These are phyloP conservation scores for Notolabrus celidotus DNA, from an alignment of 2,797 vertebrate genomes.

Conservation along the genomic window DNA sequence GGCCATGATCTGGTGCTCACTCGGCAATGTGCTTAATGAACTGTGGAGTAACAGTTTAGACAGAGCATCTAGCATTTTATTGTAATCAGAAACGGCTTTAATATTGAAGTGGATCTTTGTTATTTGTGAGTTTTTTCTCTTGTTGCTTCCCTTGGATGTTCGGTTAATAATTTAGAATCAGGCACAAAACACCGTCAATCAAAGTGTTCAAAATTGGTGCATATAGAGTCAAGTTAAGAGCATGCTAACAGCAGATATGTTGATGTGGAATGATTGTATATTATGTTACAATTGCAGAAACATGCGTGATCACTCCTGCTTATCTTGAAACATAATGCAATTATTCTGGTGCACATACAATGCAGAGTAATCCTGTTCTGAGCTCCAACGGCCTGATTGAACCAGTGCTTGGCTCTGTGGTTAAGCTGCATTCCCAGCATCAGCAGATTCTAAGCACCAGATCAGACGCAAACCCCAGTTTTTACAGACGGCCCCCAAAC, in stretches of 20 bases:
- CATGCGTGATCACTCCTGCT: background rate
- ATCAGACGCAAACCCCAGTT: constrained; percentile 41
- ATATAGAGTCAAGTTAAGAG: background rate
- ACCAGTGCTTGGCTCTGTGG: constrained; percentile 4
- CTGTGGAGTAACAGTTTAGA: constrained; percentile 65
- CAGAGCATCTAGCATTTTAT: constrained; percentile 62
- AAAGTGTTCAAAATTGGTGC: background rate
- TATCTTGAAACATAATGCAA: constrained; percentile 19
- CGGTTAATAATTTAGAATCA: constrained; percentile 38
- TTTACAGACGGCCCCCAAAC: constrained; percentile 14
- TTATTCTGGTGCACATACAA: constrained; percentile 18
- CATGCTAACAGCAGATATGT: background rate
- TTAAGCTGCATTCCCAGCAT: constrained; percentile 45
- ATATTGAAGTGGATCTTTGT: constrained; percentile 61
- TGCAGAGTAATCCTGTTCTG: constrained; percentile 18
- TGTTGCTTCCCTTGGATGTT: constrained; percentile 6
- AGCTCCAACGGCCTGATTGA: constrained; percentile 26
- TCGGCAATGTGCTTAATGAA: constrained; percentile 60
- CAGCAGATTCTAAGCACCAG: constrained; percentile 54
- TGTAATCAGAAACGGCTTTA: constrained; percentile 61
- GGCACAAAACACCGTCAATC: constrained; percentile 7
- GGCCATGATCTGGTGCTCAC: constrained; percentile 66
- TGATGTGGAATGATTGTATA: background rate
- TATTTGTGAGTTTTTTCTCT: constrained; percentile 19
- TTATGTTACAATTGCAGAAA: background rate